These are phyloP conservation scores for Anoplolepis gracilipes DNA, from an alignment of 1,140 invertebrate genomes.

Conservation along the genomic window DNA sequence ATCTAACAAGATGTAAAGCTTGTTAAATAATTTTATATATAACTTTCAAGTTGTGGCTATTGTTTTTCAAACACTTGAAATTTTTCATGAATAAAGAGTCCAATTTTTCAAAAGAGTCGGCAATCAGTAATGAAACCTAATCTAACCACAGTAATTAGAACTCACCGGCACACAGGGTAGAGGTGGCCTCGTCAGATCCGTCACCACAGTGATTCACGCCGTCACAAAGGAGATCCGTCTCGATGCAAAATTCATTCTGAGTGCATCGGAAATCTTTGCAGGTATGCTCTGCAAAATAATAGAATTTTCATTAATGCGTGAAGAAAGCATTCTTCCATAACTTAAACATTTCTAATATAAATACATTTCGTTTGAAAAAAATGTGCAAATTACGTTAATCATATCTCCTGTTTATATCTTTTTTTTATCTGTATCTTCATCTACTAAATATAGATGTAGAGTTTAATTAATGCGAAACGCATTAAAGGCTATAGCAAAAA, in stretches of 20 bases:
- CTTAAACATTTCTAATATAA: neutral
- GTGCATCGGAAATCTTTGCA: conserved; percentile 95
- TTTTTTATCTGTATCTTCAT: neutral
- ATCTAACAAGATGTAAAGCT: neutral
- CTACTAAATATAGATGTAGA: neutral
- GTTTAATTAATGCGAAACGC: conserved; percentile 35
- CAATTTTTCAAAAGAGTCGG: neutral
- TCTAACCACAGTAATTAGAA: conserved; percentile 73
- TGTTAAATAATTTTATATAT: neutral
- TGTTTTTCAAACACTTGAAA: neutral
- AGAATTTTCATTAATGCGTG: neutral
- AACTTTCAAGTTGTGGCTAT: neutral
- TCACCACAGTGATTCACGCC: conserved; percentile 97
- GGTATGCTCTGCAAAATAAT: conserved; percentile 90
- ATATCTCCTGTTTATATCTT: neutral
- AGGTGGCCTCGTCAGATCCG: conserved; percentile 94
- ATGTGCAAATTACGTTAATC: neutral
- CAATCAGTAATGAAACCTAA: neutral
- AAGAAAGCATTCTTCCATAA: neutral
- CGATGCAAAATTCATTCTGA: conserved; percentile 95
- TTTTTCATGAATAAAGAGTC: neutral
- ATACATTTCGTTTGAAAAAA: neutral
- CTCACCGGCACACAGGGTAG: conserved; percentile 93
- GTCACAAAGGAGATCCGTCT: conserved; percentile 95
- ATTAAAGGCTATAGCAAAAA: neutral